Evolutionary conservation across 2,888 invertebrate genomes (phyloP), one percentile per base, ranked within the genome.

Genomic region (Sesia bembeciformis): DNA sequence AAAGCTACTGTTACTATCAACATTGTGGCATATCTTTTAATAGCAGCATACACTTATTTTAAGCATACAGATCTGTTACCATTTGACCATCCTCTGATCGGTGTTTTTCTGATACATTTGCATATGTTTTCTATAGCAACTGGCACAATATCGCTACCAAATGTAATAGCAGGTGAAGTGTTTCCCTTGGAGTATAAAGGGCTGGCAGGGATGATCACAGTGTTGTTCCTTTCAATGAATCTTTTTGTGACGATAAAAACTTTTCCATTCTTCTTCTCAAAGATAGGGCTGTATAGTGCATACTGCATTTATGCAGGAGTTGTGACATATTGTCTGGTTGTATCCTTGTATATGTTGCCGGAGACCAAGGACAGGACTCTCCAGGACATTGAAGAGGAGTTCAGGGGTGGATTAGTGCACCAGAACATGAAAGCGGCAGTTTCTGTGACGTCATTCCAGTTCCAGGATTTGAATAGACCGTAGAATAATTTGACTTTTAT

Each of bases 151-250:
- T 65, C 68, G 0, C 41, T 70, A 6, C 57, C 60, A 5, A 57
- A 60, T 41, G 61, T 65, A 3, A 61, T 70, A 51, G 59, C 64
- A 5, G 67, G 66, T 1, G 70, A 70, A 49, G 54, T 70, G 4
- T 68, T 68, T 52, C 67, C 70, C 3, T 53, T 67, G 42, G 62
- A 64, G 39, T 66, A 62, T 39, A 61, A 63, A 46, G 63, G 65
- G 52, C 42, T 68, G 4, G 65, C 92, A 5, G 66, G 67, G 0
- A 62, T 64, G 0, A 61, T 67, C 41, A 67, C 69, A 40, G 64
- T 68, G 0, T 23, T 73, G 7, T 68, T 72, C n/a, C 58, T 68
- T 50, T 70, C 74, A 1, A 43, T 64, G 1, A 67, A 65, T 40
- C 57, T 66, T 6, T 72, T 74, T 40, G 40, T 68, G 0, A 54